phyloP scores from a whole-genome alignment of 1,140 invertebrate genomes.

The Drosophila persimilis region DNA sequence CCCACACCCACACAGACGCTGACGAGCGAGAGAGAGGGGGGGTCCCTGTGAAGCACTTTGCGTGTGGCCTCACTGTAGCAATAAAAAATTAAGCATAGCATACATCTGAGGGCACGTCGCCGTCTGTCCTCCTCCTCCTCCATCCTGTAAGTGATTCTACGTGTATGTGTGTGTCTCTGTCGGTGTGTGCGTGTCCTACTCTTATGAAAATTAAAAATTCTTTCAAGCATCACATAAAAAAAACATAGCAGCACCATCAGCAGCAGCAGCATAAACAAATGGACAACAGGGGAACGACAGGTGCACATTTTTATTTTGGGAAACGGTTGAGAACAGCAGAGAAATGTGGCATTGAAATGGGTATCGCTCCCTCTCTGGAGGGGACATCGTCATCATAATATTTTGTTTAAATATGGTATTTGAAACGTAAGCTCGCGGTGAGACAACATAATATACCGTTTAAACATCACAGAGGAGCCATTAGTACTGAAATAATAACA shows the following conservation, averaged over 20 bases:
- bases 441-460: too few relatives aligned
- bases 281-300: slow-evolving; percentile 6
- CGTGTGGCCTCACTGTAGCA: slow-evolving; percentile 37
- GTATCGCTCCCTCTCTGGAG: too few relatives aligned
- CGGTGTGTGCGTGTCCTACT: slow-evolving; percentile 33
- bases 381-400: too few relatives aligned
- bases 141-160: slow-evolving; percentile 7
- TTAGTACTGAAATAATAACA: too few relatives aligned
- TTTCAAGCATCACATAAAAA: slow-evolving; percentile 51
- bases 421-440: too few relatives aligned
- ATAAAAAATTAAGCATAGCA: slow-evolving; percentile 70
- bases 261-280: slow-evolving; percentile 42
- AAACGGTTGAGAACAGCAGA: neutral
- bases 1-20: slow-evolving; percentile 6
- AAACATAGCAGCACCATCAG: slow-evolving; percentile 5
- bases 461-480: too few relatives aligned
- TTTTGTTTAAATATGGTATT: too few relatives aligned
- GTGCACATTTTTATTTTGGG: slow-evolving; percentile 3
- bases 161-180: slow-evolving; percentile 1
- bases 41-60: slow-evolving; percentile 28
- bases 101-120: slow-evolving; percentile 40
- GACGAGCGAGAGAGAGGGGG: neutral
- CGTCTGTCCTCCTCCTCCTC: slow-evolving; percentile 1
- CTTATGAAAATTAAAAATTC: slow-evolving; percentile 74
- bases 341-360: slow-evolving; percentile 31